Conservation (phyloP, 2,113 vertebrate species). For the Puma concolor region DNA sequence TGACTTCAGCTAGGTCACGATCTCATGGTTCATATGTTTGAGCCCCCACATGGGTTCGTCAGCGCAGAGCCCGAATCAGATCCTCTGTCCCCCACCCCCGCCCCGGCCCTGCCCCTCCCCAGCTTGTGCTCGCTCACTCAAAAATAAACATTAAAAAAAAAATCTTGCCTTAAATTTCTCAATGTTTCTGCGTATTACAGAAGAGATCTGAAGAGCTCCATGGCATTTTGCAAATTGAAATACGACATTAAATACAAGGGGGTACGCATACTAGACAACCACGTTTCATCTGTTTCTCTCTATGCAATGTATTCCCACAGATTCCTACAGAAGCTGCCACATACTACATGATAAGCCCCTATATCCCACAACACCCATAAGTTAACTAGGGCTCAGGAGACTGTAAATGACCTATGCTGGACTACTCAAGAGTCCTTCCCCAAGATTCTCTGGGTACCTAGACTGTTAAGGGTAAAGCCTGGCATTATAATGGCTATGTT, state of each 20-base stretch:
- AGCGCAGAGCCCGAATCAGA: too few species aligned
- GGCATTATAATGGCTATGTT: not conserved
- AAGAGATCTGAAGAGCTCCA: not conserved
- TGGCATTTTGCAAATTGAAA: not conserved
- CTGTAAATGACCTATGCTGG: not conserved
- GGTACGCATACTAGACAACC: constrained; percentile 40
- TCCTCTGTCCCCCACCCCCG: too few species aligned
- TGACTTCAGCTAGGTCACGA: too few species aligned
- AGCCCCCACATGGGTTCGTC: too few species aligned
- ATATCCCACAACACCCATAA: not conserved
- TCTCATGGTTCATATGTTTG: too few species aligned
- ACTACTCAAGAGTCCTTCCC: not conserved
- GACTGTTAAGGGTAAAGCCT: not conserved
- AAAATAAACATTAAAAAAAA: not conserved
- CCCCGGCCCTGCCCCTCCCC: too few species aligned
- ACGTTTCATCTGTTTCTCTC: not conserved
- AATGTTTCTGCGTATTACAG: not conserved
- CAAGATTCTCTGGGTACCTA: not conserved
- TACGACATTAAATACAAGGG: not conserved
- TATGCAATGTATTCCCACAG: not conserved
- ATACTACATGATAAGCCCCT: not conserved
- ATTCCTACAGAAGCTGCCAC: not conserved
- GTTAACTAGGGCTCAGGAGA: not conserved
- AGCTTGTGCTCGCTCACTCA: too few species aligned
- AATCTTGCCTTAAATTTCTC: not conserved